A percentile compares a stretch with the other conserved stretches of the same genome.
These are phyloP conservation scores for Drosophila prostipennis DNA, from an alignment of 2,888 invertebrate species.

Conservation along the genomic window DNA sequence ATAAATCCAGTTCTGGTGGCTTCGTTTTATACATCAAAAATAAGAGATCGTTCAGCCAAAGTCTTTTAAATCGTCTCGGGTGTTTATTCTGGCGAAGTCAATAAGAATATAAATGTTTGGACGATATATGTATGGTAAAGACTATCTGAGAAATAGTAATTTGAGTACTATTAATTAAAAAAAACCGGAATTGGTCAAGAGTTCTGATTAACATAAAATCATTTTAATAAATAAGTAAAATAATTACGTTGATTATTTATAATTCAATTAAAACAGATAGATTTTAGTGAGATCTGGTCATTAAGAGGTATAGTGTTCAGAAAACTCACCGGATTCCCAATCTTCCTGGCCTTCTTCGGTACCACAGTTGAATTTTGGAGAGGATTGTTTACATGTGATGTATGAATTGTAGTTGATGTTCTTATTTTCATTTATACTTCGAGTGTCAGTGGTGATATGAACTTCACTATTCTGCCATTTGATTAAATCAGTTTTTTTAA, in stretches of 20 bases:
- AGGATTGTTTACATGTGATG: slow-evolving; percentile 69
- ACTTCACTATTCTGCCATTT: slow-evolving; percentile 68
- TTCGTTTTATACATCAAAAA: slow-evolving; percentile 34
- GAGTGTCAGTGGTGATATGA: slow-evolving; percentile 59
- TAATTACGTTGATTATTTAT: not conserved
- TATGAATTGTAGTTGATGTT: slow-evolving; percentile 76
- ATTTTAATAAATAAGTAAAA: not conserved
- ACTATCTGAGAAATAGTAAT: not conserved
- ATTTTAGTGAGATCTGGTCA: slow-evolving; percentile 51
- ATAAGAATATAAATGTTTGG: slow-evolving; percentile 26
- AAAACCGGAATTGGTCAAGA: slow-evolving; percentile 3
- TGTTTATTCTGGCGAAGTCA: slow-evolving; percentile 29
- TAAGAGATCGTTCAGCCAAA: slow-evolving; percentile 36
- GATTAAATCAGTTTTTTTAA: slow-evolving; percentile 59
- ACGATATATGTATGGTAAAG: not conserved
- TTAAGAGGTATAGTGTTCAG: slow-evolving; percentile 58
- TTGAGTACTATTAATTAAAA: slow-evolving; percentile 1
- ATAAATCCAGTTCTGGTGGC: slow-evolving; percentile 35
- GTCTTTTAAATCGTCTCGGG: slow-evolving; percentile 37
- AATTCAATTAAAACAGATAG: slow-evolving; percentile 1
- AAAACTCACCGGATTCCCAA: slow-evolving; percentile 85
- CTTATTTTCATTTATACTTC: slow-evolving; percentile 66
- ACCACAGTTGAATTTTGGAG: slow-evolving; percentile 59
- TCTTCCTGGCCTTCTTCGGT: slow-evolving; percentile 81
- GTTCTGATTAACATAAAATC: not conserved